Base-by-base conservation (phyloP, 2,113 vertebrate species). In the Stomatorhinus ivindoensis region DNA sequence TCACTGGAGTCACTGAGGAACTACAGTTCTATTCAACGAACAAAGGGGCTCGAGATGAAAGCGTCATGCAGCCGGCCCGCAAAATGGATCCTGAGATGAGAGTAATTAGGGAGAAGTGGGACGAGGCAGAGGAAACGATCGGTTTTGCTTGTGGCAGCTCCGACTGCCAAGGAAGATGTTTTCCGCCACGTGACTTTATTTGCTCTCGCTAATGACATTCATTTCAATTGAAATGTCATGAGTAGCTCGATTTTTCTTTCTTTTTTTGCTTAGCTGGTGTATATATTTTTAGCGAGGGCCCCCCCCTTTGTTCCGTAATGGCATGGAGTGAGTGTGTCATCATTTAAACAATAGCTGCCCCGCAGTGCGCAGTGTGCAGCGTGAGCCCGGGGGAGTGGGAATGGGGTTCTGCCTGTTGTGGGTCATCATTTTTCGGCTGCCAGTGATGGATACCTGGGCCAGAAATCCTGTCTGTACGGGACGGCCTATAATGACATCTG, bases 271-370 rank as follows among this genome's bases (percentile, higher is more conserved):
- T 87, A 31, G 24, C 50, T 35, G 9, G n/a, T 27, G 85, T 51
- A n/a, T 47, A 35, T 86, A 31, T 48, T 85, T 85, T 76, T 46
- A 85, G 83, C 24, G 24, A 15, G 21, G 10, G 7, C 83, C 83
- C n/a, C 44, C 47, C n/a, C 73, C 15, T 39, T 27, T 4, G 10
- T 31, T 42, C 15, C 15, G 5, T 84, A n/a, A 84, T 47, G 39
- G 82, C 82, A 46, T 47, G 44, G 44, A 84, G 44, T 84, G 82
- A 84, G 7, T 84, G 82, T 84, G 82, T n/a, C 82, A 84, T n/a
- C 82, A 84, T 84, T 84, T 44, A 42, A 21, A 84, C 24, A 47
- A 42, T 42, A 80, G 73, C 35, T 35, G 73, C 35, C 5, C 35
- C 17, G 35, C 31, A 80, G 73, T 42, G 24, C 6, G 35, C 42